phyloP scores from a whole-genome alignment of 2,888 invertebrate genomes.

The Hanleya hanleyi region DNA sequence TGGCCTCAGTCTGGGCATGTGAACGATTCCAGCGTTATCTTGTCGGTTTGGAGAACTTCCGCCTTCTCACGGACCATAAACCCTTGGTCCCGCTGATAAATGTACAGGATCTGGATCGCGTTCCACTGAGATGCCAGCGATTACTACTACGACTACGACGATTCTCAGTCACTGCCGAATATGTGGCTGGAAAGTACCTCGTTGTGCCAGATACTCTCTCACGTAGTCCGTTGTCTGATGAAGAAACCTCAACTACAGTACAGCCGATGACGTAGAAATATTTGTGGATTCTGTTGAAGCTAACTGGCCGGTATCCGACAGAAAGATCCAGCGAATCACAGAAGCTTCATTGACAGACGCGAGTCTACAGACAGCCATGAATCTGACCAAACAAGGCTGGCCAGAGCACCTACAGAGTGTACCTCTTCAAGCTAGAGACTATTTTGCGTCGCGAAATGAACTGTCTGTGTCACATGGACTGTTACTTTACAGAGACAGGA shows the following conservation, averaged over 20 bases:
- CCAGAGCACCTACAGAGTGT: background rate
- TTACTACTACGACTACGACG: too few species aligned
- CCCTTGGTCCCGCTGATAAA: background rate
- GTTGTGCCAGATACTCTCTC: slow-evolving; percentile 2
- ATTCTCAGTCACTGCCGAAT: background rate
- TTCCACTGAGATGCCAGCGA: background rate
- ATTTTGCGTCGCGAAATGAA: too few species aligned
- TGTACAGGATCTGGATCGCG: background rate
- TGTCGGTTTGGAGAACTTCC: background rate
- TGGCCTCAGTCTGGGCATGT: background rate
- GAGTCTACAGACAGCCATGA: background rate
- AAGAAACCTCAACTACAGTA: background rate
- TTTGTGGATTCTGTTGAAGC: background rate
- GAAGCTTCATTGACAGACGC: background rate
- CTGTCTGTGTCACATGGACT: too few species aligned
- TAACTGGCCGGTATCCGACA: background rate
- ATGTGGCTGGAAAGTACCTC: background rate
- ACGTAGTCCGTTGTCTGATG: background rate
- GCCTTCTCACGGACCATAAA: background rate
- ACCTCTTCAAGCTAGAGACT: background rate
- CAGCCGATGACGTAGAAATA: background rate
- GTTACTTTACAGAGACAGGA: background rate
- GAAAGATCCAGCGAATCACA: background rate
- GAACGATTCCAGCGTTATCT: background rate
- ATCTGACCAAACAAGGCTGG: background rate